Percentiles rank a stretch among this genome's conserved stretches.
Evolutionary conservation across 1,140 invertebrate genomes (phyloP).

Genomic region (Chrysopa pallens): DNA sequence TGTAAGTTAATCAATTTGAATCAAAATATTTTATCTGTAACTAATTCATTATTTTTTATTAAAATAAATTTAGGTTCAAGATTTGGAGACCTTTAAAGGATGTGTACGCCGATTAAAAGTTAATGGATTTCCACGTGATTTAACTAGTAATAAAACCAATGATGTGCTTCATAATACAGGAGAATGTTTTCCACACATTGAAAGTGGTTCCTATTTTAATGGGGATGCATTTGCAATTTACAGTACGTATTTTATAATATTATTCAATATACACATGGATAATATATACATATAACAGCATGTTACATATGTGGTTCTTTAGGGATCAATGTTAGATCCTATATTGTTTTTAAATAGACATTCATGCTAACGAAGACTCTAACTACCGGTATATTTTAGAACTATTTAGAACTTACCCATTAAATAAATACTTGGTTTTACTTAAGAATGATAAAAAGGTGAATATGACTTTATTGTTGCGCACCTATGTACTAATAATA

Average conservation of each 20-base stretch:
- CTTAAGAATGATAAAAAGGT: no score
- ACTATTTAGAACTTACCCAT: no score
- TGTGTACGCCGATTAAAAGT: constrained; percentile 61
- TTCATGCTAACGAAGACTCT: no score
- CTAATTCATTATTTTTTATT: background rate
- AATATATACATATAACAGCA: background rate
- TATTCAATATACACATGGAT: constrained; percentile 1
- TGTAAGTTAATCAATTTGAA: background rate
- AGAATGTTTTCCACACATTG: constrained; percentile 72
- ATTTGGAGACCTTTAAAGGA: constrained; percentile 61
- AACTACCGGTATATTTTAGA: no score
- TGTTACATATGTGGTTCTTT: background rate
- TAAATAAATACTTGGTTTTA: no score
- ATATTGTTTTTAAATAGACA: background rate
- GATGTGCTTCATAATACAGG: constrained; percentile 49
- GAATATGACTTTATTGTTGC: no score
- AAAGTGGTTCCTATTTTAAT: constrained; percentile 71
- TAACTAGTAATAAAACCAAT: constrained; percentile 45
- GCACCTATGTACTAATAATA: no score
- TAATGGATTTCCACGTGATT: constrained; percentile 54
- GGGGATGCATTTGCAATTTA: constrained; percentile 68
- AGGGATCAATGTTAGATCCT: background rate
- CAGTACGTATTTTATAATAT: constrained; percentile 32
- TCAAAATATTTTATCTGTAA: background rate
- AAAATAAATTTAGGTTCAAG: constrained; percentile 22